These are phyloP conservation scores for Merops nubicus DNA, from an alignment of 2,113 vertebrate genomes.

Conservation along the genomic window DNA sequence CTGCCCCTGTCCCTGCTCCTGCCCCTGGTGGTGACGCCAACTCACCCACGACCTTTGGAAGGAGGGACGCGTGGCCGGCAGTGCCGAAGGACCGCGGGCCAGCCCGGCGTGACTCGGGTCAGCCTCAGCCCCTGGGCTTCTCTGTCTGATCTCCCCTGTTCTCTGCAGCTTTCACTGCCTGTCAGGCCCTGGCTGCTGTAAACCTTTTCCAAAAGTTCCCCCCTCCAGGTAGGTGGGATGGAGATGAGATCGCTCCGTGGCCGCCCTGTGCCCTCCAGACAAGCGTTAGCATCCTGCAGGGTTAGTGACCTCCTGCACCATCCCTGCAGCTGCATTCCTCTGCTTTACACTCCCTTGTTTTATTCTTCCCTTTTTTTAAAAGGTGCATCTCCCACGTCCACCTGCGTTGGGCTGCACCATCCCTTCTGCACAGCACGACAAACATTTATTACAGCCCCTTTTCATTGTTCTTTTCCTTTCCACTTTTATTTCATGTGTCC, in stretches of 20 bases:
- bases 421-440: background rate
- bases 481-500: accelerated
- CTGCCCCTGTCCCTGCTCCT: accelerated
- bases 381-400: accelerated
- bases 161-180: too few relatives aligned
- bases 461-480: background rate
- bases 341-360: background rate
- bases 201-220: background rate
- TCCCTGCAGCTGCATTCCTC: background rate
- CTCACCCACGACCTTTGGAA: background rate
- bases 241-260: background rate
- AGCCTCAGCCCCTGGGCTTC: background rate
- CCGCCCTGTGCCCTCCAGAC: background rate
- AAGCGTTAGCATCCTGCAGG: background rate
- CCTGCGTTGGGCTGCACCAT: background rate
- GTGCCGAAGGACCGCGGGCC: too few relatives aligned
- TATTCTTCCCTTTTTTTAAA: background rate
- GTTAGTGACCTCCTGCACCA: background rate
- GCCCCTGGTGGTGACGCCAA: accelerated
- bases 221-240: background rate
- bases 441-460: background rate
- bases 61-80: too few relatives aligned
- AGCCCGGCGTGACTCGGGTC: background rate
- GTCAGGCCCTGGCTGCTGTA: too few relatives aligned
- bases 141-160: too few relatives aligned